Base-by-base conservation (phyloP, 2,797 vertebrate genomes). In the Esox masquinongy region DNA sequence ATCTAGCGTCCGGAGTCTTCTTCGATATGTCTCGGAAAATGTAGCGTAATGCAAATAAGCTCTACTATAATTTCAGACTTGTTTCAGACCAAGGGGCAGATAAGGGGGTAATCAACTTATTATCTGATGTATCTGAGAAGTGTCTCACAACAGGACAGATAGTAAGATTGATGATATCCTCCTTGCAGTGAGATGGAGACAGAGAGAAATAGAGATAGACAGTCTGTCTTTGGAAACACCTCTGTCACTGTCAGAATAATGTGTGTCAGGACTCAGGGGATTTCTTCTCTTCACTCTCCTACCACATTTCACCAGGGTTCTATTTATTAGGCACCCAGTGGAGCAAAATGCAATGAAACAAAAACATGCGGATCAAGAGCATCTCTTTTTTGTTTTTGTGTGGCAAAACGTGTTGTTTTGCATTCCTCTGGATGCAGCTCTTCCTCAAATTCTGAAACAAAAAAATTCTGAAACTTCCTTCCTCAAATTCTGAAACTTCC, bases 221-320 rank as follows among this genome's bases (percentile, higher is more conserved):
- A 80, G 34, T 77, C 79, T 83, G 87, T 83, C 81, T 82, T 80
- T 74, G 77, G 79, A 84, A 86, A 81, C 83, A 73, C 80, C 88
- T 92, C 85, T 82, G 79, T 92, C 85, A 80, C 76, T 83, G 87
- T 89, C 85, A 82, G 82, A 68, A 68, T 76, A 88, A 92, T 92
- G 80, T 92, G 72, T 92, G 91, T 88, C 89, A 89, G 75, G 69
- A 72, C 89, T 74, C 80, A 8, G 7, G 87, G 83, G 88, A 77
- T 66, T 71, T 47, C 47, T 59, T 36, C 22, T 12, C 61, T 26
- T 49, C 71, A 66, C 47, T 51, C 34, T 56, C 8, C 19, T 56
- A 56, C 19, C n/a, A 53, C 17, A 19, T 53, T 19, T 53, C 51
- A n/a, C 51, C 49, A 7, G 51, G 17, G 50, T 19, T 51, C 4